phyloP scores from a whole-genome alignment of 2,113 vertebrate genomes.

The Scatophagus argus region DNA sequence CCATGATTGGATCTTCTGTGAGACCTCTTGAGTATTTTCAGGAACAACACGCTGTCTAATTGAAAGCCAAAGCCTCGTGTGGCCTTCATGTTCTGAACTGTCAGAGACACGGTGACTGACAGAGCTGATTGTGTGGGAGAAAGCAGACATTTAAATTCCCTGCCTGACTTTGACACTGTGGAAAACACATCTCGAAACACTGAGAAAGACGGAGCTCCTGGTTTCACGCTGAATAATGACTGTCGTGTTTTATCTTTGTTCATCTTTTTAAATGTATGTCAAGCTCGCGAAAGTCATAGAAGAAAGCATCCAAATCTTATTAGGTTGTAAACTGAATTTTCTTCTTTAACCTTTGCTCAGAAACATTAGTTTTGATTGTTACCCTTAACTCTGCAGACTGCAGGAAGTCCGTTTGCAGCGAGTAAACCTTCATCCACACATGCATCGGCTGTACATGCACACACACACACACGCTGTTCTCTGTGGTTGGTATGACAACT shows the following conservation, averaged over 20 bases:
- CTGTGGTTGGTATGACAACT: constrained; percentile 59
- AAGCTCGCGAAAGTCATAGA: not conserved
- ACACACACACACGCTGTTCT: constrained; percentile 1
- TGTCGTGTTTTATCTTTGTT: not conserved
- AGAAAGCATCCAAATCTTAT: too few species aligned
- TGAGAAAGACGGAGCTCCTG: accelerated
- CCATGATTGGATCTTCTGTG: constrained; percentile 24
- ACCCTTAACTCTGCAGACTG: not conserved
- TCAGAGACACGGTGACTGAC: not conserved
- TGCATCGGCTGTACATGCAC: not conserved
- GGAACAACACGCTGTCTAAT: not conserved
- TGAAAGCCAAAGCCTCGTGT: not conserved
- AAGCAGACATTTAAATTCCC: not conserved
- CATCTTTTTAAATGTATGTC: not conserved
- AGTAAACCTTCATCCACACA: not conserved
- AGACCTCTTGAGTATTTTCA: not conserved
- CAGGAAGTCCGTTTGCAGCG: not conserved
- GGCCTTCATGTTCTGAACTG: not conserved
- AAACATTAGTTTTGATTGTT: too few species aligned
- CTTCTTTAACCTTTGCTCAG: not conserved
- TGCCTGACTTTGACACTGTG: not conserved
- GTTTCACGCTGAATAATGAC: not conserved
- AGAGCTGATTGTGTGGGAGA: constrained; percentile 7
- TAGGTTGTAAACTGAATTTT: not conserved
- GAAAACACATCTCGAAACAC: not conserved